Base-by-base conservation (phyloP, 2,113 vertebrate genomes). In the Steatornis caripensis region DNA sequence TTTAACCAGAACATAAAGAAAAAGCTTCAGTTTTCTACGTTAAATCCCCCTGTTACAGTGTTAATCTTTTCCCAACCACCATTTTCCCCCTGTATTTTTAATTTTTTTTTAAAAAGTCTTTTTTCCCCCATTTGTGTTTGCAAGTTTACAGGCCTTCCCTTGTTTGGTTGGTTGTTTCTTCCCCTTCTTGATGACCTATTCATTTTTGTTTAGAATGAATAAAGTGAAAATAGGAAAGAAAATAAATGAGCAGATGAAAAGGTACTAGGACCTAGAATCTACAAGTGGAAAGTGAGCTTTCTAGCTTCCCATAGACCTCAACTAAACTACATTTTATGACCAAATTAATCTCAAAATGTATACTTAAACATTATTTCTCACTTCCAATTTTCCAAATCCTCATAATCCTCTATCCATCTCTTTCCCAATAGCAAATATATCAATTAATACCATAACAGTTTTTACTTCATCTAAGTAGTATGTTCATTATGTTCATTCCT, bases 21-120 rank as follows among this genome's bases (percentile, higher is more conserved):
- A 30, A 86, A 43, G 0, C 4, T 61, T 81, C 32, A 6, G 0
- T 49, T 81, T 72, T 74, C 17, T 43, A 7, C 17, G 8, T 45
- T 10, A 89, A 65, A 12, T 32, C 7, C 2, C 9, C 10, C 8
- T 7, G 1, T 15, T 48, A 30, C 1, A 21, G 32, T 54, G 57
- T 66, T 48, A 6, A 3, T 19, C 12, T 32, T 85, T 90, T 65
- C 15, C 10, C 0, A 0, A 58, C 4, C 11, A 51, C 1, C 0
- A 1, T 55, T 78, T 36, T 30, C 23, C 11, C 4, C 0, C n/a
- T n/a, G n/a, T n/a, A n/a, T n/a, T n/a, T n/a, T n/a, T n/a, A n/a
- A n/a, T n/a, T n/a, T n/a, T n/a, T n/a, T n/a, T n/a, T n/a, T n/a
- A n/a, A n/a, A n/a, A n/a, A n/a, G n/a, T n/a, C n/a, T n/a, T n/a